Percentiles rank a stretch among this genome's conserved stretches.
These are phyloP conservation scores for Drosophila sulfurigaster DNA, from an alignment of 1,140 invertebrate genomes.

Conservation along the genomic window DNA sequence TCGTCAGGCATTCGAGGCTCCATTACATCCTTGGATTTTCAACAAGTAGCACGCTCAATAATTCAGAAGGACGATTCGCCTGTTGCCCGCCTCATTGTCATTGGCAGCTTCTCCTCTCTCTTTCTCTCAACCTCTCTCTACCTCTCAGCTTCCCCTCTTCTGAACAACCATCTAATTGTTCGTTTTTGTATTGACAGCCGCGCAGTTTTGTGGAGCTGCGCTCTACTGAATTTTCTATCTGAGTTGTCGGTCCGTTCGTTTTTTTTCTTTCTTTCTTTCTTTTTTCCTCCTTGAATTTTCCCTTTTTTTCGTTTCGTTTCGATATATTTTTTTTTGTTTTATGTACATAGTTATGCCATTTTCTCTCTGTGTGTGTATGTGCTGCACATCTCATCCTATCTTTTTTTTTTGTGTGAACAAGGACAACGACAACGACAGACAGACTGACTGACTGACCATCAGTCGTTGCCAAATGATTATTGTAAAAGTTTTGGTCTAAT, in stretches of 20 bases:
- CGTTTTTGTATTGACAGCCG: constrained; percentile 77
- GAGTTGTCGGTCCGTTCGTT: constrained; percentile 40
- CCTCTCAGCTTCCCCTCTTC: not conserved
- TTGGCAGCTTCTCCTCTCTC: constrained; percentile 36
- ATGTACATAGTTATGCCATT: constrained; percentile 41
- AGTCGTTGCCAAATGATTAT: constrained; percentile 72
- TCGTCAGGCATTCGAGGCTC: not conserved
- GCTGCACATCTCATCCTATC: constrained; percentile 29
- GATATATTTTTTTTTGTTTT: constrained; percentile 48
- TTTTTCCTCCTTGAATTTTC: constrained; percentile 23
- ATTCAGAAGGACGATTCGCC: constrained; percentile 71
- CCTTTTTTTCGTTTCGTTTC: constrained; percentile 40
- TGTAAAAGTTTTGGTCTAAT: constrained; percentile 77
- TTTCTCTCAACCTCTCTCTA: not conserved
- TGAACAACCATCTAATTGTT: constrained; percentile 65
- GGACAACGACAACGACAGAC: constrained; percentile 50
- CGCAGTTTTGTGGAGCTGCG: constrained; percentile 72
- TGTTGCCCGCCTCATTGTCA: constrained; percentile 69
- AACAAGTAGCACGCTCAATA: constrained; percentile 78
- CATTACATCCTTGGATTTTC: constrained; percentile 67
- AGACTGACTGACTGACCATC: constrained; percentile 41
- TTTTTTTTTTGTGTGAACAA: constrained; percentile 44
- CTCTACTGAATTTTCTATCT: constrained; percentile 71
- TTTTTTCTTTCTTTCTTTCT: constrained; percentile 16
- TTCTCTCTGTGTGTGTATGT: constrained; percentile 28